These are phyloP conservation scores for Eleginops maclovinus DNA, from an alignment of 2,113 vertebrate species.

Conservation along the genomic window DNA sequence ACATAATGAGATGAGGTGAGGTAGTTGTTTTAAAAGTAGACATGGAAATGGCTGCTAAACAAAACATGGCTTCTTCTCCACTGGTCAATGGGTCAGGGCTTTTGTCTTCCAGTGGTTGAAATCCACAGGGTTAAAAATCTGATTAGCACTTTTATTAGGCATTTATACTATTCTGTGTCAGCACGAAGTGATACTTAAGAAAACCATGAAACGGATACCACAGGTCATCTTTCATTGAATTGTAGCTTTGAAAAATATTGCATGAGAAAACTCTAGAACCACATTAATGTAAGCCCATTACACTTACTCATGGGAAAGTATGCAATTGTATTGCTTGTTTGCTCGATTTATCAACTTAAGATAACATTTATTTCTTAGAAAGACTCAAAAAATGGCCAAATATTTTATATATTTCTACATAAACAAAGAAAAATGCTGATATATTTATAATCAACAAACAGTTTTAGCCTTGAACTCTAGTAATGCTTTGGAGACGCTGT, in stretches of 20 bases:
- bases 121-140: background rate
- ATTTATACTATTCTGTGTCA: background rate
- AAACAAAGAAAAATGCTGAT: background rate
- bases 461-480: background rate
- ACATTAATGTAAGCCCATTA: too few relatives aligned
- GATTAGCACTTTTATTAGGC: too few relatives aligned
- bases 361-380: background rate
- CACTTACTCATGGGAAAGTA: background rate
- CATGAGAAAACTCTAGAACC: background rate
- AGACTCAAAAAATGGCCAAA: background rate
- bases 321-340: background rate
- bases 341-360: background rate
- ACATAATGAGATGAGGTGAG: conserved; percentile 3
- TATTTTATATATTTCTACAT: too few relatives aligned
- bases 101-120: background rate
- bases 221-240: background rate
- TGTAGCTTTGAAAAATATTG: conserved; percentile 1
- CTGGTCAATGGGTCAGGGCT: background rate
- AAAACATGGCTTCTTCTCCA: background rate
- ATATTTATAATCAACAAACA: background rate
- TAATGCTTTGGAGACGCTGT: conserved; percentile 8
- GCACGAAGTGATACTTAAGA: background rate
- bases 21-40: conserved; percentile 5
- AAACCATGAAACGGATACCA: background rate
- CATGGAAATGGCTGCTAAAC: background rate